These are phyloP conservation scores for Mesoligia furuncula DNA, from an alignment of 2,888 invertebrate genomes.

Conservation along the genomic window DNA sequence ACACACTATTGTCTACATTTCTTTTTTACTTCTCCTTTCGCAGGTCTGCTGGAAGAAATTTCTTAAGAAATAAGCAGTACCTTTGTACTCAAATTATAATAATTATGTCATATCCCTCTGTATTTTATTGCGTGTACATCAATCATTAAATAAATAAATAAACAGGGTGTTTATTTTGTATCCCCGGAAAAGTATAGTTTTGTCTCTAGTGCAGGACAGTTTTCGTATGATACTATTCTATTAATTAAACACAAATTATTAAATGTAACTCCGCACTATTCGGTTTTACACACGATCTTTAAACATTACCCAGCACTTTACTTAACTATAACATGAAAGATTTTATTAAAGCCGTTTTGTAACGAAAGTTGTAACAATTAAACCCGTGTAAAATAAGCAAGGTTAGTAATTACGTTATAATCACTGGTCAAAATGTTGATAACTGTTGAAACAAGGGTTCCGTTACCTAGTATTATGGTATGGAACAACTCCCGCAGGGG, in stretches of 20 bases:
- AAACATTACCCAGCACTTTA: slow-evolving; percentile 40
- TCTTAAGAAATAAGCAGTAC: too few species aligned
- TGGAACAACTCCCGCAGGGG: slow-evolving; percentile 65
- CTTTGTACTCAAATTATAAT: too few species aligned
- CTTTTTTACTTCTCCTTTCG: too few species aligned
- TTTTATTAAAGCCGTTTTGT: slow-evolving; percentile 64
- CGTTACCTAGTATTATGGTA: slow-evolving; percentile 57
- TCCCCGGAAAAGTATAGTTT: neutral
- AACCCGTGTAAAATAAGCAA: slow-evolving; percentile 63
- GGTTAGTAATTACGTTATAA: slow-evolving; percentile 68
- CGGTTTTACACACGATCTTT: slow-evolving; percentile 10
- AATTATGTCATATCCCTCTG: too few species aligned
- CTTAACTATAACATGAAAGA: slow-evolving; percentile 52
- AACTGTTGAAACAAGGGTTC: slow-evolving; percentile 68
- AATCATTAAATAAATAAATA: too few species aligned
- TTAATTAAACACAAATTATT: neutral
- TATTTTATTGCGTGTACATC: too few species aligned
- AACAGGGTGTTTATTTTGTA: neutral
- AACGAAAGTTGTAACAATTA: slow-evolving; percentile 68
- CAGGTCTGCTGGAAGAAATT: too few species aligned
- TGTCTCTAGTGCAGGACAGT: too few species aligned
- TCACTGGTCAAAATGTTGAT: slow-evolving; percentile 70
- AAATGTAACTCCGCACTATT: neutral
- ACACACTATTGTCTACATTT: too few species aligned
- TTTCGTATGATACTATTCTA: neutral